phyloP scores from a whole-genome alignment of 2,113 vertebrate genomes.

The Gila orcuttii region DNA sequence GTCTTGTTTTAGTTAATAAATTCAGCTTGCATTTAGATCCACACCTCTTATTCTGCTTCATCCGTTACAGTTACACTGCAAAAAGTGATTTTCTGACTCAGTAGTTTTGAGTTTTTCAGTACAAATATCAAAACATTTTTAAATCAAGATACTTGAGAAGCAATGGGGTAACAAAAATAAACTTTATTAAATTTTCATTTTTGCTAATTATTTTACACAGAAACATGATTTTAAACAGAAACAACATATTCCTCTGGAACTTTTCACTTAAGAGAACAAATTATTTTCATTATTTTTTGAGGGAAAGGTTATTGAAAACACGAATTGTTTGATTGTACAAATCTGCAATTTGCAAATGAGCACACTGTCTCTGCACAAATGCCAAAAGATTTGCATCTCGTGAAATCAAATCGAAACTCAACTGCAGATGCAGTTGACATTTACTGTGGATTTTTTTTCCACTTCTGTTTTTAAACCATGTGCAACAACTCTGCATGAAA shows the following conservation, averaged over 20 bases:
- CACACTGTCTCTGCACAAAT: conserved; percentile 41
- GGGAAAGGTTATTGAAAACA: not conserved
- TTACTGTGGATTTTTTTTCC: not conserved
- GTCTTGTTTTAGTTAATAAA: not conserved
- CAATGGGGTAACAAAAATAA: not conserved
- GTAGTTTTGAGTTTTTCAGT: not conserved
- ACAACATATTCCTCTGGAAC: too few species aligned
- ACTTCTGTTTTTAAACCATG: conserved; percentile 37
- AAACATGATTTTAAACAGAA: too few species aligned
- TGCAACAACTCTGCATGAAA: not conserved
- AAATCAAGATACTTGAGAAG: not conserved
- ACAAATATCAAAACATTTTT: not conserved
- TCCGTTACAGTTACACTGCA: not conserved
- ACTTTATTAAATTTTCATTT: not conserved
- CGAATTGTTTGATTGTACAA: not conserved
- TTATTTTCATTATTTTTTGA: not conserved
- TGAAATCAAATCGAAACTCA: conserved; percentile 7
- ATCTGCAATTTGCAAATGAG: conserved; percentile 69
- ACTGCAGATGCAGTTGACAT: not conserved
- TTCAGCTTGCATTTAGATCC: not conserved
- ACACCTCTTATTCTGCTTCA: not conserved
- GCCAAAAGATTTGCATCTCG: not conserved
- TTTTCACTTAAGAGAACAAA: too few species aligned
- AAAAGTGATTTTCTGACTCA: not conserved
- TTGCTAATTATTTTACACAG: too few species aligned